phyloP scores from a whole-genome alignment of 2,797 vertebrate species.

The Cyprinella venusta region DNA sequence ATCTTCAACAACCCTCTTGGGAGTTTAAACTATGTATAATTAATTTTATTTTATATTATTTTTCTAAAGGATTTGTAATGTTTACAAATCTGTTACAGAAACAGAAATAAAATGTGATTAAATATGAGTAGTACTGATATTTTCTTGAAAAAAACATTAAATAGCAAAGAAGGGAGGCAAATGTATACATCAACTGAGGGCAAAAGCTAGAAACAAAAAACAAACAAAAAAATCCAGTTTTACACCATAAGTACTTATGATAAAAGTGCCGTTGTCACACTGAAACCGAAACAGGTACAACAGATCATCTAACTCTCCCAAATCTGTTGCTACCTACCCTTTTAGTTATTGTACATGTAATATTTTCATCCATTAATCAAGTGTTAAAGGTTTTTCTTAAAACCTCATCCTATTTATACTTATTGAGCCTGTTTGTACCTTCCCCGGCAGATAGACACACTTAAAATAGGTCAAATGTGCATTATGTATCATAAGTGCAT shows the following conservation, averaged over 20 bases:
- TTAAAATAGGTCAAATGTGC: not conserved
- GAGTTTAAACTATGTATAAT: not conserved
- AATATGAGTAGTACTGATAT: not conserved
- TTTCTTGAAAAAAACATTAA: not conserved
- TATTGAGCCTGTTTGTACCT: not conserved
- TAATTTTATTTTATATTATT: not conserved
- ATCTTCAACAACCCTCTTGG: not conserved
- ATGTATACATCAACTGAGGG: not conserved
- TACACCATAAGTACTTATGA: not conserved
- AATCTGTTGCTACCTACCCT: not conserved
- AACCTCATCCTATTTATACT: not conserved
- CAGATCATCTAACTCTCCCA: not conserved
- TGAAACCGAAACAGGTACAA: not conserved
- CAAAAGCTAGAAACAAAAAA: not conserved
- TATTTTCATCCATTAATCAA: not conserved
- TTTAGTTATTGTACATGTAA: not conserved
- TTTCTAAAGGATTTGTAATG: not conserved
- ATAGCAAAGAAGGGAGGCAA: not conserved
- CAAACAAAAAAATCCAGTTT: conserved; percentile 1
- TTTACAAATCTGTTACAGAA: not conserved
- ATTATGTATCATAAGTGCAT: not conserved
- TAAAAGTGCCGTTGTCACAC: not conserved
- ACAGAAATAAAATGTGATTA: not conserved
- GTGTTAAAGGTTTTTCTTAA: not conserved
- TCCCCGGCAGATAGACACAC: not conserved